Evolutionary conservation across 2,113 vertebrate species (phyloP), one percentile per base, ranked within the genome.

Genomic region (Ictalurus furcatus): DNA sequence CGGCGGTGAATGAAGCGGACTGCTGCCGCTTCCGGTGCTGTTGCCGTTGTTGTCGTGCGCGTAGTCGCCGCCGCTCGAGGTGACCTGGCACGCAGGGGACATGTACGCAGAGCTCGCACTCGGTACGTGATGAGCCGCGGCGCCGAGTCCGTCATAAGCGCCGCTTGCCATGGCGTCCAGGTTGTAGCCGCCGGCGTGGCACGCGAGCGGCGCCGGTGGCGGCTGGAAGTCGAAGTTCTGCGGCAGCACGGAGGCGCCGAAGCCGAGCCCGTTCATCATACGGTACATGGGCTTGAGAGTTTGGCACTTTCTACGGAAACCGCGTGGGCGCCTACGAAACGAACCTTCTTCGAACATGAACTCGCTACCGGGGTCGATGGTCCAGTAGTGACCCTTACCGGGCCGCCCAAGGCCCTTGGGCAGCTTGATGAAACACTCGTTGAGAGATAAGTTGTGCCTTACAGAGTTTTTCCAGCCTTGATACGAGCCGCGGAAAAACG

Each of bases 331-430:
- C 90, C 98, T 97, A 54, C 98, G 97, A 93, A 99, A 99, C 7
- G 98, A 99, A 84, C 98, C 98, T 88, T 99, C 98, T 94, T 99
- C 98, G 92, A 99, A 99, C 98, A 99, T 99, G 87, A 99, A 99
- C 95, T 99, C 98, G 87, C 97, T 99, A 65, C 97, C 97, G 1
- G 98, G 98, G 93, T 99, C 98, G 85, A 99, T 97, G 86, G 98
- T 99, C 98, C 98, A 99, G 94, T 99, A 98, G 92, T 99, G 98
- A 11, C 98, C 98, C 90, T 99, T 99, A 6, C 98, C 98, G 0
- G 98, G 97, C 89, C 97, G 95, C 2, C 98, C 98, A 23, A 99
- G 95, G 28, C 97, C 98, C 89, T 98, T 99, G 85, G 98, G 98
- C 88, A 99, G 93, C 92, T 98, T 98, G 87, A 98, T 97, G 88